Conservation (phyloP, 2,113 vertebrate species). For the Nyctereutes procyonoides region DNA sequence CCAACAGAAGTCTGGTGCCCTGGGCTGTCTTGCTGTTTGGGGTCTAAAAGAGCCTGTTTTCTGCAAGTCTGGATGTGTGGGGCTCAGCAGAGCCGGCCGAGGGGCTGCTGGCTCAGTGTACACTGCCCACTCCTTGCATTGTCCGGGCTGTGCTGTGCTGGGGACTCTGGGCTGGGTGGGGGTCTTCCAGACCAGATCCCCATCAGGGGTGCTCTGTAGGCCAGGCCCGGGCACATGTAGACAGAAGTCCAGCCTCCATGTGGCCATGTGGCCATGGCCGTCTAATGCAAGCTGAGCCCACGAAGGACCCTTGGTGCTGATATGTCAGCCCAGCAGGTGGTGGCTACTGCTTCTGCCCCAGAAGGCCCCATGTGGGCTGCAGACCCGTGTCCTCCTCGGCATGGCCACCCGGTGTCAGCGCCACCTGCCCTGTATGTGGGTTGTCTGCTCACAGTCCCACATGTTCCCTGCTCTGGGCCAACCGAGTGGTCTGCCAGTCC, state of each 20-base stretch:
- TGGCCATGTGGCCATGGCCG: not conserved
- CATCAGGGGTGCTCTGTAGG: too few species aligned
- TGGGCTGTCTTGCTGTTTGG: fast-evolving
- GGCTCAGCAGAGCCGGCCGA: not conserved
- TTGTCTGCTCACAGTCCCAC: fast-evolving
- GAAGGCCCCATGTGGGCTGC: not conserved
- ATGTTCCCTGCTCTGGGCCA: too few species aligned
- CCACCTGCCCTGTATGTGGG: fast-evolving
- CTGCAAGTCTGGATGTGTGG: not conserved
- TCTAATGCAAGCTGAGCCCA: not conserved
- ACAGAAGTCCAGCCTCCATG: not conserved
- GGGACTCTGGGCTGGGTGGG: fast-evolving
- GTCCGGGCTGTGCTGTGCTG: not conserved
- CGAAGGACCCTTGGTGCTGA: not conserved
- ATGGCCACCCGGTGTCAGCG: not conserved
- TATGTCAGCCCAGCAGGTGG: not conserved
- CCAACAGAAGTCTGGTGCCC: not conserved
- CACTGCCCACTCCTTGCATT: not conserved
- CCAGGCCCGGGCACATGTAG: too few species aligned
- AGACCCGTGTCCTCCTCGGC: not conserved
- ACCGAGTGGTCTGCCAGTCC: fast-evolving
- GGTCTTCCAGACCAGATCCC: not conserved
- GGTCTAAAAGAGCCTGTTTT: not conserved
- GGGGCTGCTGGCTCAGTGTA: not conserved
- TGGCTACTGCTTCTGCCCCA: too few species aligned